Conservation (phyloP, 2,113 vertebrate genomes). For the Pedetes capensis region DNA sequence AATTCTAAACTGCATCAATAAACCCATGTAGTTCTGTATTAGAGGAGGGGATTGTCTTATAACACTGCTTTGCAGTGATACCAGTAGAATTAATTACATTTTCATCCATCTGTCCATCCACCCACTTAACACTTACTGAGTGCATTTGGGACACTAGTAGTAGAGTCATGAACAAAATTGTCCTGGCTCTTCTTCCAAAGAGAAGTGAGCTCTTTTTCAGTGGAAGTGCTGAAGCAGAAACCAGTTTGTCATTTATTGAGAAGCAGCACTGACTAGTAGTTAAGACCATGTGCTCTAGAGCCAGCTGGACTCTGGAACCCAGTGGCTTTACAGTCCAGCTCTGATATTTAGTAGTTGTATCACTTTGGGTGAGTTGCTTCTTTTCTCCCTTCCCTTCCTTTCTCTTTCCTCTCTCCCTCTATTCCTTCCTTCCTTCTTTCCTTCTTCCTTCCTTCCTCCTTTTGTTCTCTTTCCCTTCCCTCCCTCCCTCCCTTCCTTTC, state of each 20-base stretch:
- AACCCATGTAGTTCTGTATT: background rate
- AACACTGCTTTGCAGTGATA: background rate
- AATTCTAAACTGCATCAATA: background rate
- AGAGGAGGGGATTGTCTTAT: background rate
- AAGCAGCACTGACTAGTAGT: background rate
- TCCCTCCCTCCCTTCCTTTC: no score
- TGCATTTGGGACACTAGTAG: background rate
- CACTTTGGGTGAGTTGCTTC: no score
- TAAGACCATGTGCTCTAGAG: background rate
- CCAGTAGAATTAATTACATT: background rate
- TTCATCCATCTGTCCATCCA: background rate
- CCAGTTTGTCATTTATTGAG: background rate
- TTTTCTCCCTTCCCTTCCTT: no score
- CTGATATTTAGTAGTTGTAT: background rate
- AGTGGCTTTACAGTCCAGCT: background rate
- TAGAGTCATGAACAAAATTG: background rate
- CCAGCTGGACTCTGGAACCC: background rate
- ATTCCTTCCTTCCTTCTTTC: no score
- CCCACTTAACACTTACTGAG: background rate
- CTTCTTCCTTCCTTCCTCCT: no score
- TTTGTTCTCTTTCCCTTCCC: no score
- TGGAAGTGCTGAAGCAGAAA: background rate
- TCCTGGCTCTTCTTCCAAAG: background rate
- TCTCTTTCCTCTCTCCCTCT: no score
- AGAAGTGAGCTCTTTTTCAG: background rate